Evolutionary conservation across 23 tunicate species (phyloP), one percentile per base, ranked within the genome.

Genomic region (Aplidium turbinatum): DNA sequence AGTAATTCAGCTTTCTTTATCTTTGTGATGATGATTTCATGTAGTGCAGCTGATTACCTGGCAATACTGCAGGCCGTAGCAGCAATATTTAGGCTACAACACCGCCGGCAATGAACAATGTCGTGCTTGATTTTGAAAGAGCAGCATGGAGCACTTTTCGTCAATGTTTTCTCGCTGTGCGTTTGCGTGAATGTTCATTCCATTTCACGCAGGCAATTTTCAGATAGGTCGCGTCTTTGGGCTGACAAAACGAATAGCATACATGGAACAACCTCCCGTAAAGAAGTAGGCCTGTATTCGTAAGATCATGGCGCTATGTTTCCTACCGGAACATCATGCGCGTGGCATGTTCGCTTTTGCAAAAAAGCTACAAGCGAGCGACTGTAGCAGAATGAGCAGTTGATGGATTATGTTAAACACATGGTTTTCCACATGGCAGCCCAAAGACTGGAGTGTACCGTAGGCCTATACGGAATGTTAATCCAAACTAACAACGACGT

Each of bases 401-500:
- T 54, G 22, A n/a, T 54, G 6, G 60, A 54, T 13, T 54, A 54
- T 54, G 22, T 54, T 11, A 5, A 25, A 13, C 22, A 11, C 22
- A 11, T 54, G 60, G 22, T 11, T 54, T 25, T 22, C 19, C 4
- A 18, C 60, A 22, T 11, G 19, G 22, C 4, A 5, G n/a, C 60
- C 60, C 22, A 25, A 54, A 13, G 21, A 6, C 4, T n/a, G 60
- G 22, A 54, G 60, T 25, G 60, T 54, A n/a, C n/a, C n/a, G n/a
- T n/a, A n/a, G n/a, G n/a, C n/a, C n/a, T n/a, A 25, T 54, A 4
- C 22, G 60, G 21, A 13, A 5, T 54, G 19, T 25, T 25, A 4
- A 18, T 54, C 60, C 60, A 25, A 13, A 54, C 60, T 5, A 54
- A 54, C 22, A 54, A 54, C 21, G 60, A 54, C 22, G 60, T 54